phyloP scores from a whole-genome alignment of 2,797 vertebrate genomes.

The Gambusia yucatana region DNA sequence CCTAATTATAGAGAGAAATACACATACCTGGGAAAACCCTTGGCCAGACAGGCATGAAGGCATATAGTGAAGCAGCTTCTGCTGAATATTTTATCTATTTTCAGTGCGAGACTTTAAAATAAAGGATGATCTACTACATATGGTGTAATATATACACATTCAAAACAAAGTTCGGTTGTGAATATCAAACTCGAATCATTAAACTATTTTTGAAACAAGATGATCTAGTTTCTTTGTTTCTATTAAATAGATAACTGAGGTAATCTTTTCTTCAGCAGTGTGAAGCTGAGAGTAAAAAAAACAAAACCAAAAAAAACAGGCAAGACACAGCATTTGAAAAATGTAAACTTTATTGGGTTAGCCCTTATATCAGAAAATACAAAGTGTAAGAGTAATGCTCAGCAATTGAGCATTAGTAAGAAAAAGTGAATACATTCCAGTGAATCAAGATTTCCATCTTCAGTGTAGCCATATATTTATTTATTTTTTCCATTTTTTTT shows the following conservation, averaged over 20 bases:
- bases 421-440: slow-evolving; percentile 25
- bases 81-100: slow-evolving; percentile 61
- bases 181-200: slow-evolving; percentile 74
- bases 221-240: not conserved
- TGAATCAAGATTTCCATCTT: not conserved
- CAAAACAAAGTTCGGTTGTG: slow-evolving; percentile 67
- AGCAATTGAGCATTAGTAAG: slow-evolving; percentile 19
- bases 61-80: slow-evolving; percentile 56
- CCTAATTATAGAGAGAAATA: slow-evolving; percentile 26
- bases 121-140: slow-evolving; percentile 65
- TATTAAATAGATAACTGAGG: not conserved
- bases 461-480: not conserved
- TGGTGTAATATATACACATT: slow-evolving; percentile 71
- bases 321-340: not conserved
- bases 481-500: not conserved
- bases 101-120: slow-evolving; percentile 66
- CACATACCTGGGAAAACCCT: slow-evolving; percentile 54
- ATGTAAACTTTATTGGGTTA: not conserved
- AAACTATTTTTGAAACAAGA: slow-evolving; percentile 80
- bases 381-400: not conserved
- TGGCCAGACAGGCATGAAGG: slow-evolving; percentile 19
- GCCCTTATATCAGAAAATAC: slow-evolving; percentile 4
- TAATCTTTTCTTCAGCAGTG: not conserved
- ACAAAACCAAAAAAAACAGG: not conserved
- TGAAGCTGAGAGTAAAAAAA: not conserved